Evolutionary conservation across 2,888 invertebrate species (phyloP).

Genomic region (Acronicta psi): DNA sequence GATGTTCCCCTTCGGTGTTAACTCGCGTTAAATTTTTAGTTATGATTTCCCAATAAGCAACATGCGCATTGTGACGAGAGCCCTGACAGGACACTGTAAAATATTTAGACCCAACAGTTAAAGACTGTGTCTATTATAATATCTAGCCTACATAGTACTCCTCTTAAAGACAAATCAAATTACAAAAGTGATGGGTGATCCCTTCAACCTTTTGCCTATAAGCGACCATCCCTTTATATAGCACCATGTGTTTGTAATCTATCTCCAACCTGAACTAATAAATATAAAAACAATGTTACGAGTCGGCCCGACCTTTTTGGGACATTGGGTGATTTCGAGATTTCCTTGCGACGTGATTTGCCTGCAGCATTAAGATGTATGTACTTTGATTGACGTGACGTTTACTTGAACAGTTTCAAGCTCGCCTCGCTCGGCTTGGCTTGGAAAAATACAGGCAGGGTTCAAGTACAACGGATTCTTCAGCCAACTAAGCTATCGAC

Average conservation of each 20-base stretch:
- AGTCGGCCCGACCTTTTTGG: conserved; percentile 23
- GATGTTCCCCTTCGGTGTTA: background rate
- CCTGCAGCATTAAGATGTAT: conserved; percentile 4
- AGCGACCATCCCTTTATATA: conserved; percentile 7
- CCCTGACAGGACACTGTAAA: too few species aligned
- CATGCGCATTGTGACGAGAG: too few species aligned
- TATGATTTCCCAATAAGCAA: too few species aligned
- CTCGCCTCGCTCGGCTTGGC: too few species aligned
- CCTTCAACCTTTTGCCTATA: conserved; percentile 16
- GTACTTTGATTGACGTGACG: conserved; percentile 27
- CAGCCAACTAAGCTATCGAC: too few species aligned
- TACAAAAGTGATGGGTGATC: conserved; percentile 16
- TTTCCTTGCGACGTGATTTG: conserved; percentile 33
- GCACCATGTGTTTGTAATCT: conserved; percentile 26
- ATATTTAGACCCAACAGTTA: too few species aligned
- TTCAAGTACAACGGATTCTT: too few species aligned
- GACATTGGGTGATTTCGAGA: conserved; percentile 25
- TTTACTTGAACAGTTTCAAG: conserved; percentile 36
- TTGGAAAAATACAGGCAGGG: too few species aligned
- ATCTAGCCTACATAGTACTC: too few species aligned
- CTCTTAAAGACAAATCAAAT: conserved; percentile 33
- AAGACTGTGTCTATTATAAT: too few species aligned
- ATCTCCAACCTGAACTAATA: conserved; percentile 29
- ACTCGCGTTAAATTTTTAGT: too few species aligned
- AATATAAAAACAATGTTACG: conserved; percentile 45